Percentiles rank a stretch among this genome's conserved stretches.
Conservation (phyloP, 2,888 invertebrate species). For the Coecobrya sp. region DNA sequence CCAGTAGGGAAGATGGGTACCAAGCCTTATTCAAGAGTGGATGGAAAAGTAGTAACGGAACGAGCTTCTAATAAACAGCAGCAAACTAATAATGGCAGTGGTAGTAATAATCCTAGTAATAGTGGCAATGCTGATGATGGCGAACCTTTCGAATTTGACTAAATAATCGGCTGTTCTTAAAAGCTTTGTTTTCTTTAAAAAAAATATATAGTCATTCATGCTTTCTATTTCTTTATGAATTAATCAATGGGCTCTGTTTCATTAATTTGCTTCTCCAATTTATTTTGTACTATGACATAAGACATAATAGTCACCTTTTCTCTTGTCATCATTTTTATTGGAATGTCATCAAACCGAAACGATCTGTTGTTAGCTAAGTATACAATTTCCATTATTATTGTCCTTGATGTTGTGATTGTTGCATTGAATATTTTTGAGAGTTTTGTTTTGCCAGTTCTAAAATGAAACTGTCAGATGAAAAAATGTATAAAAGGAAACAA, state of each 20-base stretch:
- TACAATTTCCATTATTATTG: constrained; percentile 3
- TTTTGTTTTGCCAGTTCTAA: constrained; percentile 20
- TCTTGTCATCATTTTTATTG: neutral
- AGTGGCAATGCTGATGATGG: constrained; percentile 19
- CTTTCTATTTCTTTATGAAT: neutral
- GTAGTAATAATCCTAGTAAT: constrained; percentile 27
- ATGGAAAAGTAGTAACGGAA: constrained; percentile 55
- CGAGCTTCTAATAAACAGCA: constrained; percentile 46
- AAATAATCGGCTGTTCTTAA: neutral
- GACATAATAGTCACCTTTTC: neutral
- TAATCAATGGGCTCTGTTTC: neutral
- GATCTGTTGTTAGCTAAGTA: constrained; percentile 23
- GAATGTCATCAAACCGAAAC: constrained; percentile 8
- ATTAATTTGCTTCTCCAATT: neutral
- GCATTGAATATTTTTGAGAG: neutral
- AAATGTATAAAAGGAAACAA: constrained; percentile 10
- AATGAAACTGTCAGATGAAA: constrained; percentile 21
- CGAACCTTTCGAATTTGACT: constrained; percentile 58
- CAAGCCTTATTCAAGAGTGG: constrained; percentile 60
- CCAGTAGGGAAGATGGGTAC: constrained; percentile 36
- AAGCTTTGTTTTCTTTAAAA: neutral
- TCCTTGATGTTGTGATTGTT: constrained; percentile 41
- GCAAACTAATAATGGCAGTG: constrained; percentile 51
- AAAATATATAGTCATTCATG: neutral
- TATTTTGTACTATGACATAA: neutral